Evolutionary conservation across 2,888 invertebrate genomes (phyloP), one percentile per base, ranked within the genome.

Genomic region (Cryptocheilus praepositus): DNA sequence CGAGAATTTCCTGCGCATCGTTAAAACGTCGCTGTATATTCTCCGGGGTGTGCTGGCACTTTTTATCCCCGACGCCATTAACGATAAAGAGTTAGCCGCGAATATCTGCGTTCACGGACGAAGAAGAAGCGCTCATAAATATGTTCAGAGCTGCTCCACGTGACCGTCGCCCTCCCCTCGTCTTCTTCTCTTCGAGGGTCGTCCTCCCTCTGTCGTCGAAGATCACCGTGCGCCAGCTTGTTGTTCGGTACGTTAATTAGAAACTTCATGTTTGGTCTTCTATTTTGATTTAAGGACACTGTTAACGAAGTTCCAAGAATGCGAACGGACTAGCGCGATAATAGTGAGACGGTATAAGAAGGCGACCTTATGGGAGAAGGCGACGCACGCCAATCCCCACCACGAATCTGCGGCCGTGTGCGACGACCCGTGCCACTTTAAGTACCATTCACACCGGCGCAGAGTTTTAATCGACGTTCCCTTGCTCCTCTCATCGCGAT

Each of bases 331-430:
- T 36, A 36, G 36, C 36, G 3, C 52, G 62, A 55, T 58, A 79
- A 73, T 53, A 61, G 60, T 52, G 63, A 52, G 65, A 58, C 62
- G 44, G 72, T 62, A 55, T 65, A 72, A 67, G 65, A 56, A 73
- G 58, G 65, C 67, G 53, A 60, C 60, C 66, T 63, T 65, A 58
- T 63, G 73, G 71, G 72, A 79, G 81, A 74, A 76, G 56, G 62
- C 67, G 83, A 77, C 83, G 77, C 79, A 76, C 82, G 84, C 81
- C 81, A 71, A 72, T 76, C 79, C 79, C 77, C 76, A 68, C 79
- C 70, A 67, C 52, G n/a, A 36, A 25, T 28, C 60, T 46, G 62
- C 59, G 68, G 69, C 66, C 73, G 77, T 74, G 64, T 59, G 75
- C 74, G 63, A 51, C 70, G 72, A 76, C 71, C 73, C 74, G 79